Base-by-base conservation (phyloP, 2,888 invertebrate species). In the Torymus texanus region DNA sequence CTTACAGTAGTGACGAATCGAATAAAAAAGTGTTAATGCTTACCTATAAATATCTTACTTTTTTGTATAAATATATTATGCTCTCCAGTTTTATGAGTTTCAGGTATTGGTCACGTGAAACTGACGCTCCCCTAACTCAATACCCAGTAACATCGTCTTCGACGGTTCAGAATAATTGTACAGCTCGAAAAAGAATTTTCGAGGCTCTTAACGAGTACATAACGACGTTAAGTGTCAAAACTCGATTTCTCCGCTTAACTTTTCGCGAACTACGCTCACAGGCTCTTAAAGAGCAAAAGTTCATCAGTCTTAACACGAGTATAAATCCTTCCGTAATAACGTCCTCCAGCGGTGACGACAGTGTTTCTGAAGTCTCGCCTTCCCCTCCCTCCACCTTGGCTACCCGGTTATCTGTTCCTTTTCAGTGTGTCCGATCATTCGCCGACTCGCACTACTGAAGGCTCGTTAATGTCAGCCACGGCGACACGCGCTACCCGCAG, bases 231-330 rank as follows among this genome's bases (percentile, higher is more conserved):
- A 71, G 59, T 61, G 55, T 18, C 75, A 66, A 79, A 79, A 79
- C 59, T 79, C 70, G 74, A 75, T 79, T 68, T 68, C 63, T 16
- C 58, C 51, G 0, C 70, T 1, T 21, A 77, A 63, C 58, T 65
- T 71, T 11, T 59, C 12, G 18, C 62, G 72, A 79, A 75, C 70
- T 74, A 53, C 55, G 68, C 29, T 18, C 14, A 61, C 59, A 71
- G 55, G 29, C 21, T 53, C 51, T 58, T 50, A n/a, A 59, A 70
- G 41, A 70, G 67, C 66, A 71, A 74, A 79, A 79, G 66, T 79
- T 75, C 75, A 72, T 73, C 80, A 76, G 67, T 80, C 76, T 80
- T 76, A 72, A 76, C 73, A 73, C 72, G 80, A 76, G 67, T 80
- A 76, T 75, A 79, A 79, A 79, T 76, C 61, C 73, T 67, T 80